Base-by-base conservation (phyloP, 2,113 vertebrate species). In the Chrysemys picta region DNA sequence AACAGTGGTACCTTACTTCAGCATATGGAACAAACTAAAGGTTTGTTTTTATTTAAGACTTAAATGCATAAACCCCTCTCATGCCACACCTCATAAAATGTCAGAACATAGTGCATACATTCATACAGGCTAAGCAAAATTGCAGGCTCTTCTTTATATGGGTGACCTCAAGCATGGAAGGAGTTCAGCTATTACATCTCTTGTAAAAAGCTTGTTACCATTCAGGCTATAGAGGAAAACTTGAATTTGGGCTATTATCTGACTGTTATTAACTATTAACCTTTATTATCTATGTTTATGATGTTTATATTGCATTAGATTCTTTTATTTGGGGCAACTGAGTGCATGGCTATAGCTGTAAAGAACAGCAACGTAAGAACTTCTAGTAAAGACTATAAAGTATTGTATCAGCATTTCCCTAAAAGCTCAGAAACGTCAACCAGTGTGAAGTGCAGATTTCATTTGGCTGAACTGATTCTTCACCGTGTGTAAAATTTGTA, bases 171-270 rank as follows among this genome's bases (percentile, higher is more conserved):
- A 94, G 3, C 84, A 82, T 57, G 72, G 29, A 50, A 47, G 10
- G 52, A 95, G 82, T 90, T 95, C 91, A 93, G 84, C 49, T 27
- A 24, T 6, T 5, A 24, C 76, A 19, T 50, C 90, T 92, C 78
- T 93, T 96, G 65, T 82, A 78, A 94, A 96, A 92, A 16, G 52
- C 53, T 53, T 95, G 76, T 2, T 93, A 78, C 45, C 82, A 84
- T 31, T 84, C 89, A 80, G 62, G 14, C 72, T 0, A 0, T 53
- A 62, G 87, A 38, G 47, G 11, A 86, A 25, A 94, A 84, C 87
- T 42, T 89, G 38, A 86, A 90, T 85, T 82, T 79, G 94, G 38
- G 35, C 5, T 92, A 75, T 84, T 95, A 53, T 56, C 62, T 80
- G 83, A 90, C 69, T n/a, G n/a, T 82, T 93, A 31, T 31, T 62